phyloP scores from a whole-genome alignment of 2,113 vertebrate species.

The Haplochromis burtoni region DNA sequence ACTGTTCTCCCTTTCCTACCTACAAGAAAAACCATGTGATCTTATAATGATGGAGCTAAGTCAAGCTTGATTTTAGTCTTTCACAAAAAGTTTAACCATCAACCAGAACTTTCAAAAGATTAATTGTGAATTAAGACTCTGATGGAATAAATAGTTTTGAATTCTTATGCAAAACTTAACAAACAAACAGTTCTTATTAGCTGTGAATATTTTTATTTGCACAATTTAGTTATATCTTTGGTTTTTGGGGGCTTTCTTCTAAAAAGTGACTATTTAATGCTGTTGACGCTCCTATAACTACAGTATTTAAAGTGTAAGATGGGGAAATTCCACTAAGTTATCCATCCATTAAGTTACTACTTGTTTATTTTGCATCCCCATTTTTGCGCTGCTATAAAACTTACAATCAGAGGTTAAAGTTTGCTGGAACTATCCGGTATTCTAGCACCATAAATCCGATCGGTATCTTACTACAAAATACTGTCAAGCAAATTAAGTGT shows the following conservation, averaged over 20 bases:
- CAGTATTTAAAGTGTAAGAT: background rate
- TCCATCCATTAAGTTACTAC: accelerated
- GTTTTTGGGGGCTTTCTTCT: background rate
- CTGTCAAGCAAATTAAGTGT: background rate
- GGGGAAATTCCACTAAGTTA: background rate
- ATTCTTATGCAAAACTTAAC: background rate
- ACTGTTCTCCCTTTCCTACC: background rate
- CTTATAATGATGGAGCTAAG: background rate
- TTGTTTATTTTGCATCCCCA: background rate
- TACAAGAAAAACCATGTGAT: background rate
- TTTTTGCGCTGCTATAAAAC: background rate
- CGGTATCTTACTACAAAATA: background rate
- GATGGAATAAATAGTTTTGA: background rate
- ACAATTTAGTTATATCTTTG: background rate
- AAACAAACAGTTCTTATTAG: background rate
- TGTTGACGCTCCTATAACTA: background rate
- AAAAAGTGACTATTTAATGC: background rate
- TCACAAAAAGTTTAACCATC: background rate
- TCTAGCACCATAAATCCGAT: background rate
- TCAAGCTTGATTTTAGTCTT: background rate
- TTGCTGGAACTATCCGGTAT: background rate
- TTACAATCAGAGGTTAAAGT: background rate
- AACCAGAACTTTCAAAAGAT: background rate
- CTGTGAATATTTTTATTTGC: background rate
- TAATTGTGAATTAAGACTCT: background rate